phyloP scores from a whole-genome alignment of 2,888 invertebrate species.

The Sialis lutaria region DNA sequence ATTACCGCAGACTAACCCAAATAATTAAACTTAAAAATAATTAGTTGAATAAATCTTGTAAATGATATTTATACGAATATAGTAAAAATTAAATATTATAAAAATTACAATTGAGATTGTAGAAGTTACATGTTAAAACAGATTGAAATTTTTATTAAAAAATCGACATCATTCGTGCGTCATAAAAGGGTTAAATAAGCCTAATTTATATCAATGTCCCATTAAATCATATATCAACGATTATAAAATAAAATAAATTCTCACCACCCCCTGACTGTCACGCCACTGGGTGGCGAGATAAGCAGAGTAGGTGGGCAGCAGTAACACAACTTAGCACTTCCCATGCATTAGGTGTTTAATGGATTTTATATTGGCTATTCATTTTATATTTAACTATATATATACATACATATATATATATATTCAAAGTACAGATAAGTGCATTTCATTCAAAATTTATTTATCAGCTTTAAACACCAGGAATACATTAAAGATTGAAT shows the following conservation, averaged over 20 bases:
- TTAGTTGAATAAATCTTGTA: too few species aligned
- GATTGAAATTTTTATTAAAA: too few species aligned
- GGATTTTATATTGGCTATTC: conserved; percentile 6
- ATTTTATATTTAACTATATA: conserved; percentile 4
- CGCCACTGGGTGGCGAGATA: background rate
- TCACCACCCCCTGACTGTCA: background rate
- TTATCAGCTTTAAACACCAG: background rate
- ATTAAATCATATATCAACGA: background rate
- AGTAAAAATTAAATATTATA: too few species aligned
- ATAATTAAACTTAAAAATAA: too few species aligned
- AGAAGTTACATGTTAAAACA: too few species aligned
- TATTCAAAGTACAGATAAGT: background rate
- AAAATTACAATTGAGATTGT: too few species aligned
- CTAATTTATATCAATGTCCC: too few species aligned
- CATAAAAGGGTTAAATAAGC: too few species aligned
- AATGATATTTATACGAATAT: too few species aligned
- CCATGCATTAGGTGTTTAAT: conserved; percentile 3
- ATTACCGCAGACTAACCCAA: too few species aligned
- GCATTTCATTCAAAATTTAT: background rate
- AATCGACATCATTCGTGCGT: too few species aligned
- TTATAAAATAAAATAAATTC: background rate
- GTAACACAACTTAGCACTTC: conserved; percentile 4
- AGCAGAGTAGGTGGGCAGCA: background rate
- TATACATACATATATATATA: background rate
- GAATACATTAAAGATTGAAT: background rate